These are phyloP conservation scores for Stomorhina lunata DNA, from an alignment of 2,888 invertebrate species.

Conservation along the genomic window DNA sequence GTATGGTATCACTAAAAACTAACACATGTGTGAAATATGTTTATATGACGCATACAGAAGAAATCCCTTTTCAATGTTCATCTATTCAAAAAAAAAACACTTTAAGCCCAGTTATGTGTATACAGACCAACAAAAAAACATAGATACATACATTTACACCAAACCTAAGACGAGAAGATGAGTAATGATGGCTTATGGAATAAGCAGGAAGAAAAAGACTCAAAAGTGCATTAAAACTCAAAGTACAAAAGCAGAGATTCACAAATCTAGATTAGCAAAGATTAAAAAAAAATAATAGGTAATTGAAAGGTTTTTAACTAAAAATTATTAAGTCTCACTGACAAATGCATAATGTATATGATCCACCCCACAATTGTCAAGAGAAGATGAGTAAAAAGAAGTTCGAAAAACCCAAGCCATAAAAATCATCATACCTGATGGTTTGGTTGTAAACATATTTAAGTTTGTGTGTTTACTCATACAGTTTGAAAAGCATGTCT, in stretches of 20 bases:
- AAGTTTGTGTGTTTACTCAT: not conserved
- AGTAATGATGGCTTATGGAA: constrained; percentile 4
- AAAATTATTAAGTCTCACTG: constrained; percentile 43
- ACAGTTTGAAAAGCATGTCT: constrained; percentile 29
- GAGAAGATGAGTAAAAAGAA: constrained; percentile 21
- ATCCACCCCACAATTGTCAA: constrained; percentile 55
- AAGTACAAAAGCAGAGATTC: constrained; percentile 4
- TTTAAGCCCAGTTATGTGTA: constrained; percentile 2
- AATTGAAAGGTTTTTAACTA: not conserved
- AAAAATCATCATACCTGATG: constrained; percentile 11
- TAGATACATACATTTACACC: not conserved
- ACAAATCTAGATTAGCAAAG: not conserved
- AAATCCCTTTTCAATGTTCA: not conserved
- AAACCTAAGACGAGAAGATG: constrained; percentile 47
- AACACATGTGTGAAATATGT: not conserved
- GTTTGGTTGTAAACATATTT: not conserved
- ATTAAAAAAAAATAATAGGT: not conserved
- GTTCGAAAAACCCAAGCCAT: constrained; percentile 43
- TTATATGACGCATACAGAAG: constrained; percentile 3
- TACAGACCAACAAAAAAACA: not conserved
- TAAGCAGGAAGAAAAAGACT: not conserved
- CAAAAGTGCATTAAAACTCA: constrained; percentile 17
- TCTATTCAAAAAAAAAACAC: not conserved
- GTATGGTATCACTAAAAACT: constrained; percentile 10
- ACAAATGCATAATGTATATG: constrained; percentile 38